phyloP scores from a whole-genome alignment of 2,797 vertebrate genomes.

The Prionace glauca region DNA sequence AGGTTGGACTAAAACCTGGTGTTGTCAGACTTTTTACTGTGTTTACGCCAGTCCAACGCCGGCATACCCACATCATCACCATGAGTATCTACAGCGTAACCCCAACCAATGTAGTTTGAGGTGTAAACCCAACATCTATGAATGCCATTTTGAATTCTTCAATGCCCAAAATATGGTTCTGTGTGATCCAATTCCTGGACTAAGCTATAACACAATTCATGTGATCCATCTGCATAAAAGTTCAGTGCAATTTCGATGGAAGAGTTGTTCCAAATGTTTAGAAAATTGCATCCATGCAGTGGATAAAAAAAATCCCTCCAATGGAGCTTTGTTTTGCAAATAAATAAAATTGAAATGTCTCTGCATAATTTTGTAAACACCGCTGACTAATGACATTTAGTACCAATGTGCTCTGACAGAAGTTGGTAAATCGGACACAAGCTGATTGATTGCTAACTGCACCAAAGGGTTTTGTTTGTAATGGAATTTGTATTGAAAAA shows the following conservation, averaged over 20 bases:
- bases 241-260: background rate
- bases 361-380: background rate
- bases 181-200: background rate
- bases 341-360: background rate
- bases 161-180: background rate
- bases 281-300: background rate
- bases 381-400: background rate
- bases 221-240: background rate
- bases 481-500: background rate
- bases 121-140: background rate
- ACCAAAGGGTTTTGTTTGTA: background rate
- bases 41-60: too few relatives aligned
- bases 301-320: background rate
- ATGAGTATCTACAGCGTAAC: background rate
- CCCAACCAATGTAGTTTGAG: background rate
- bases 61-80: too few relatives aligned
- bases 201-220: background rate
- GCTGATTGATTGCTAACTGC: conserved; percentile 5
- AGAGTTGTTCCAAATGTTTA: background rate
- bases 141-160: background rate
- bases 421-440: background rate
- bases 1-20: too few relatives aligned
- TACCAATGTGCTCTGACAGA: background rate
- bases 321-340: background rate
- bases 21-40: too few relatives aligned